Evolutionary conservation across 2,113 vertebrate genomes (phyloP), one percentile per base, ranked within the genome.

Genomic region (Microcebus ravelobensis): DNA sequence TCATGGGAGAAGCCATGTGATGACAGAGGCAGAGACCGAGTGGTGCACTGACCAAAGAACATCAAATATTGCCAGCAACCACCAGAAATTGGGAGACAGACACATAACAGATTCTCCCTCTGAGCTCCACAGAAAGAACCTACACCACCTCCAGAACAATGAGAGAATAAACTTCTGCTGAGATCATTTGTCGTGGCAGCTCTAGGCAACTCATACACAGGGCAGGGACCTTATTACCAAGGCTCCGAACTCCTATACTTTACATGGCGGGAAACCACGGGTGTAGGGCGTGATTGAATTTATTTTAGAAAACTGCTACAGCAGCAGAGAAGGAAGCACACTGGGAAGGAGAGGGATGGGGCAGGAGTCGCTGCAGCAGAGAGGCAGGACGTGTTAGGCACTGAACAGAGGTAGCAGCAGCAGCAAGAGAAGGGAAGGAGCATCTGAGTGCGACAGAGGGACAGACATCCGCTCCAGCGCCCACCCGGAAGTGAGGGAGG

Each of bases 331-430:
- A 52, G 36, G 29, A 59, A 77, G 1, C 17, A 25, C 1, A 3
- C 0, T 1, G 59, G 31, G 36, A 17, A 27, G 34, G 50, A 42
- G 34, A 12, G 18, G 8, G 25, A 17, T 4, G 1, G n/a, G n/a
- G 80, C 31, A 70, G 70, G 55, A 7, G 45, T 31, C 29, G 1
- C 39, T 20, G n/a, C 13, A 3, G 57, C 50, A 57, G 45, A 91
- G 63, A 70, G 21, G 45, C 2, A 0, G 9, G 63, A 34, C 25
- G 23, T 11, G 31, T 34, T 3, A 3, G 36, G 20, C 15, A 4
- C 8, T 12, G 45, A 68, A 48, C 12, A 2, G 2, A n/a, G n/a
- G 48, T 11, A 2, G 29, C 20, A 27, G 87, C 52, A 48, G 50
- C 57, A 29, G 31, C 0, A 1, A 8, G 77, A 74, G 17, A 9